phyloP scores from a whole-genome alignment of 2,113 vertebrate species.

The Poicephalus gulielmi region DNA sequence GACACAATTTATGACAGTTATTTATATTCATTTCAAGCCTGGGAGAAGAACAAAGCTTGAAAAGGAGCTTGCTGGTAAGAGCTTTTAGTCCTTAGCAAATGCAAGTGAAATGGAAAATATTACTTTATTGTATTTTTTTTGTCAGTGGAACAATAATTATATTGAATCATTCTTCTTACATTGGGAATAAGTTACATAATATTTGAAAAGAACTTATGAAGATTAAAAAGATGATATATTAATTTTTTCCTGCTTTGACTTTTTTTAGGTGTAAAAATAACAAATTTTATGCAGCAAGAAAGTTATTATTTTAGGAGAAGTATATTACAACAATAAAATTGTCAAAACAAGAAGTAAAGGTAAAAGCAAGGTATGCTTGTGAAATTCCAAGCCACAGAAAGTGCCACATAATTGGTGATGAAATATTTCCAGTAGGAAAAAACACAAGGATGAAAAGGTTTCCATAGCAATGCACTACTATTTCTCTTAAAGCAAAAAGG shows the following conservation, averaged over 20 bases:
- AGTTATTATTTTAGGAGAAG: background rate
- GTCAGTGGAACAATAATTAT: background rate
- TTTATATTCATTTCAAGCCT: constrained; percentile 43
- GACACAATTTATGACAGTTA: constrained; percentile 26
- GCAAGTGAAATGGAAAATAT: background rate
- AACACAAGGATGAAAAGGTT: constrained; percentile 35
- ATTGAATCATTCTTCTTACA: constrained; percentile 6
- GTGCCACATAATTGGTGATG: background rate
- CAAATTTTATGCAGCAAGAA: background rate
- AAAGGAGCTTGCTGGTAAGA: background rate
- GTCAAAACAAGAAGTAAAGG: constrained; percentile 38
- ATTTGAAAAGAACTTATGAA: background rate
- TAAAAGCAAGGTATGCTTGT: constrained; percentile 10
- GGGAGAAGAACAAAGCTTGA: constrained; percentile 20
- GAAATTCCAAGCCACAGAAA: constrained; percentile 18
- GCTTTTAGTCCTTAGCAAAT: constrained; percentile 7
- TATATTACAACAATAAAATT: background rate
- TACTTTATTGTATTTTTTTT: background rate
- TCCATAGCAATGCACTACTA: constrained; percentile 65
- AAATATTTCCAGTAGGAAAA: constrained; percentile 34
- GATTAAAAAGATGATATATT: background rate
- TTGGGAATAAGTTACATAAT: background rate
- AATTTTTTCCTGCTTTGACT: background rate
- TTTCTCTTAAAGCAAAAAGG: constrained; percentile 42
- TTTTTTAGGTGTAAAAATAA: constrained; percentile 13